phyloP scores from a whole-genome alignment of 2,797 vertebrate genomes.

The Tachyglossus aculeatus region DNA sequence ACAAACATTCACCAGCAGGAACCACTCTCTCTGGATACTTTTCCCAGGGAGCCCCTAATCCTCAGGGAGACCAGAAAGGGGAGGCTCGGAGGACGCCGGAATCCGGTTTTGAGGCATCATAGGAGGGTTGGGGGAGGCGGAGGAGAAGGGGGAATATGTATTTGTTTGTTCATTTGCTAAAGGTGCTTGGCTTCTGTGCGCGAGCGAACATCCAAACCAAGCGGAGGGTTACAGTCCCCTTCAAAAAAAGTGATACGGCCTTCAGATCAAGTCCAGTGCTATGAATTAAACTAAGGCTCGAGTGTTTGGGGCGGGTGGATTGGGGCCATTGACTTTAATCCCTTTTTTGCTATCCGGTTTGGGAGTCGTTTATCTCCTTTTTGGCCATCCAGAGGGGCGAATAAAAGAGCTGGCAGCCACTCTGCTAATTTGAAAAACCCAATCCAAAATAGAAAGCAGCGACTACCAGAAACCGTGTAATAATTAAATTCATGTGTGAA shows the following conservation, averaged over 20 bases:
- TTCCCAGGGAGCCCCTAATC: constrained; percentile 41
- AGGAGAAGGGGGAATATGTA: not conserved
- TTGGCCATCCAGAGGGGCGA: not conserved
- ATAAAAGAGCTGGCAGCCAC: constrained; percentile 18
- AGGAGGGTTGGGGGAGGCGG: too few species aligned
- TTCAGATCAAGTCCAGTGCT: constrained; percentile 79
- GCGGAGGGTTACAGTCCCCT: constrained; percentile 53
- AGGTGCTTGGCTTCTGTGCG: constrained; percentile 31
- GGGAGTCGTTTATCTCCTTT: constrained; percentile 1
- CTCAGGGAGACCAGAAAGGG: constrained; percentile 14
- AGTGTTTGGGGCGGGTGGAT: constrained; percentile 13
- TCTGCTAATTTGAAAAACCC: constrained; percentile 39
- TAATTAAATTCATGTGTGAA: constrained; percentile 75
- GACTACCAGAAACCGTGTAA: constrained; percentile 30
- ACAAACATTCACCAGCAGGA: constrained; percentile 32
- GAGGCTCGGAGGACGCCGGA: not conserved
- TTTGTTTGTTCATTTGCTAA: constrained; percentile 41
- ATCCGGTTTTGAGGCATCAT: constrained; percentile 13
- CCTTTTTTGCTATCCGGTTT: constrained; percentile 1
- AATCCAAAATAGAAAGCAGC: constrained; percentile 39
- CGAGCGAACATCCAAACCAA: not conserved
- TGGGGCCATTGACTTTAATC: constrained; percentile 28
- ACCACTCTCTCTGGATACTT: constrained; percentile 3
- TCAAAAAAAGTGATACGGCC: constrained; percentile 15
- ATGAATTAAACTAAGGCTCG: constrained; percentile 59